Evolutionary conservation across 2,888 invertebrate genomes (phyloP).

Genomic region (Lampropteryx suffumata): DNA sequence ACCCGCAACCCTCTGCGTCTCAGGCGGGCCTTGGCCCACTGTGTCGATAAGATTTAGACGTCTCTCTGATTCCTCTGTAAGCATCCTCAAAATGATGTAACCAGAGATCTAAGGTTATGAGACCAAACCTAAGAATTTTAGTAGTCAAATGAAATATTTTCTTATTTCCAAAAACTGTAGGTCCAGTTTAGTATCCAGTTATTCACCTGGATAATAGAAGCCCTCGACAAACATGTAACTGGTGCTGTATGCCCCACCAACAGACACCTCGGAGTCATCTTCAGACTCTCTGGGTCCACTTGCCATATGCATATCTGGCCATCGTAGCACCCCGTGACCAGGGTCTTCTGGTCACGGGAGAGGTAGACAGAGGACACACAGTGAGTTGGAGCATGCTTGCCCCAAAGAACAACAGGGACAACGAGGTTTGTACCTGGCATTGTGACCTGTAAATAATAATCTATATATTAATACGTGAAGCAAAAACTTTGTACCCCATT

Average conservation of each 20-base stretch:
- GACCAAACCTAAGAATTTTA: too few species aligned
- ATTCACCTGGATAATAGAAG: constrained; percentile 85
- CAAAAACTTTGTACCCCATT: too few species aligned
- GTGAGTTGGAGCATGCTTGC: constrained; percentile 97
- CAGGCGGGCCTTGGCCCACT: too few species aligned
- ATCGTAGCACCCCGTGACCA: constrained; percentile 98
- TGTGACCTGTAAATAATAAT: constrained; percentile 22
- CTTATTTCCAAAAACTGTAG: too few species aligned
- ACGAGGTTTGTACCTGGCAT: constrained; percentile 95
- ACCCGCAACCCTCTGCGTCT: too few species aligned
- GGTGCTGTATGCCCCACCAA: constrained; percentile 97
- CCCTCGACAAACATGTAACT: constrained; percentile 93
- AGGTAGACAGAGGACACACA: constrained; percentile 97
- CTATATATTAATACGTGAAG: too few species aligned
- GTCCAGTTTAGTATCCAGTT: too few species aligned
- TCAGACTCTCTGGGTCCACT: constrained; percentile 88
- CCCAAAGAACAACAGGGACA: constrained; percentile 99
- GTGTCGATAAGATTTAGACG: too few species aligned
- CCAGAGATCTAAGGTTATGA: too few species aligned
- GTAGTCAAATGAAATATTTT: too few species aligned
- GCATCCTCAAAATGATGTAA: too few species aligned
- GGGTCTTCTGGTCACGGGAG: constrained; percentile 94
- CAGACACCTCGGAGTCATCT: constrained; percentile 96
- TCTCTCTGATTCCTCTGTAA: too few species aligned
- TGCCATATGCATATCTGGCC: constrained; percentile 98